Evolutionary conservation across 2,888 invertebrate species (phyloP).

Genomic region (Ennomos quercinarius): DNA sequence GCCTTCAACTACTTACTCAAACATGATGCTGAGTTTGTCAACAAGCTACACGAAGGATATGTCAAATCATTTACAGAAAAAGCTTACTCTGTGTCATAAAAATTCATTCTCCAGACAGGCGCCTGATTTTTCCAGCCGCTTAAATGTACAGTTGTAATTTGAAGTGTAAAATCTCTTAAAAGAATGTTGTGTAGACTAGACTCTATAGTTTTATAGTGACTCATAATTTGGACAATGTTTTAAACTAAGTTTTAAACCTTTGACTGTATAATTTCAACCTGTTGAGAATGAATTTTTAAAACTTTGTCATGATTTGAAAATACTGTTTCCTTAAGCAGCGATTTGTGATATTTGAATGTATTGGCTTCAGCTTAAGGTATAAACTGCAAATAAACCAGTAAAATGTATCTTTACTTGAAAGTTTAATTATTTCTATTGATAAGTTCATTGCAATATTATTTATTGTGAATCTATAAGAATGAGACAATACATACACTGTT

Average conservation of each 20-base stretch:
- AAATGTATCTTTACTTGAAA: slow-evolving; percentile 42
- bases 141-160: slow-evolving; percentile 80
- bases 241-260: slow-evolving; percentile 82
- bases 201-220: slow-evolving; percentile 75
- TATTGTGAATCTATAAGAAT: slow-evolving; percentile 52
- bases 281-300: slow-evolving; percentile 79
- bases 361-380: slow-evolving; percentile 66
- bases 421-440: slow-evolving; percentile 31
- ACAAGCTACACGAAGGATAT: slow-evolving; percentile 96
- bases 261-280: slow-evolving; percentile 73
- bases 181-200: slow-evolving; percentile 75
- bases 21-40: slow-evolving; percentile 94
- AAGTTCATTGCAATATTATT: slow-evolving; percentile 62
- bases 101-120: slow-evolving; percentile 58
- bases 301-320: slow-evolving; percentile 57
- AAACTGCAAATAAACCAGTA: slow-evolving; percentile 46
- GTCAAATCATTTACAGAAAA: slow-evolving; percentile 93
- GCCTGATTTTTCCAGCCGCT: slow-evolving; percentile 60
- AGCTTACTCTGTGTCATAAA: slow-evolving; percentile 80
- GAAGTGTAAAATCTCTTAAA: slow-evolving; percentile 75
- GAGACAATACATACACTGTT: slow-evolving; percentile 60
- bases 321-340: slow-evolving; percentile 64
- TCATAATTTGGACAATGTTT: slow-evolving; percentile 77
- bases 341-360: slow-evolving; percentile 76
- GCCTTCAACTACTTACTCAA: slow-evolving; percentile 94